A percentile compares a stretch with the other conserved stretches of the same genome.
These are phyloP conservation scores for Microplitis mediator DNA, from an alignment of 1,140 invertebrate genomes.

Conservation along the genomic window DNA sequence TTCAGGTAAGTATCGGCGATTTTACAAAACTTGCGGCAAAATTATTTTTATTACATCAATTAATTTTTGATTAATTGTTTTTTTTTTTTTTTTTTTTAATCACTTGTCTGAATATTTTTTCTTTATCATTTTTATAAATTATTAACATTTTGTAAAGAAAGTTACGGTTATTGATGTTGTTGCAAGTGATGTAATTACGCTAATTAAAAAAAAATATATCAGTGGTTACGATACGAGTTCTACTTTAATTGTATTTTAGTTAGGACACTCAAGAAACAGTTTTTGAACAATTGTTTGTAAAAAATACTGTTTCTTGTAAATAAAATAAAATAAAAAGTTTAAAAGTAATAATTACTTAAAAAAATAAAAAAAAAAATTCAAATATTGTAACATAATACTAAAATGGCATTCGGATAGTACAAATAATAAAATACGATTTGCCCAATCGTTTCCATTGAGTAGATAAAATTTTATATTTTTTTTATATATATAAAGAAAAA, in stretches of 20 bases:
- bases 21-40: too few relatives aligned
- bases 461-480: slow-evolving; percentile 63
- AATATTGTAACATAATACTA: slow-evolving; percentile 54
- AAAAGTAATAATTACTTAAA: neutral
- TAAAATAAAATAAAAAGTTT: neutral
- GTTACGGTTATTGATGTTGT: too few relatives aligned
- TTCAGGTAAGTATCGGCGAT: too few relatives aligned
- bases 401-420: slow-evolving; percentile 65
- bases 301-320: neutral
- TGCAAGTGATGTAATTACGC: neutral
- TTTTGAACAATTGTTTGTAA: slow-evolving; percentile 14
- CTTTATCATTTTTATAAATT: too few relatives aligned
- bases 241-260: slow-evolving; percentile 27
- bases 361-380: slow-evolving; percentile 28
- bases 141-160: too few relatives aligned
- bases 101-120: too few relatives aligned
- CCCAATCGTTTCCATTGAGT: slow-evolving; percentile 55
- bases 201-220: neutral
- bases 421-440: slow-evolving; percentile 53
- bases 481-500: slow-evolving; percentile 55
- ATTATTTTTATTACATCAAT: too few relatives aligned
- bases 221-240: neutral
- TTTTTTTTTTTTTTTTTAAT: too few relatives aligned
- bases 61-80: too few relatives aligned
- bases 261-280: slow-evolving; percentile 19